Evolutionary conservation across 2,797 vertebrate species (phyloP).

Genomic region (Avahi laniger): DNA sequence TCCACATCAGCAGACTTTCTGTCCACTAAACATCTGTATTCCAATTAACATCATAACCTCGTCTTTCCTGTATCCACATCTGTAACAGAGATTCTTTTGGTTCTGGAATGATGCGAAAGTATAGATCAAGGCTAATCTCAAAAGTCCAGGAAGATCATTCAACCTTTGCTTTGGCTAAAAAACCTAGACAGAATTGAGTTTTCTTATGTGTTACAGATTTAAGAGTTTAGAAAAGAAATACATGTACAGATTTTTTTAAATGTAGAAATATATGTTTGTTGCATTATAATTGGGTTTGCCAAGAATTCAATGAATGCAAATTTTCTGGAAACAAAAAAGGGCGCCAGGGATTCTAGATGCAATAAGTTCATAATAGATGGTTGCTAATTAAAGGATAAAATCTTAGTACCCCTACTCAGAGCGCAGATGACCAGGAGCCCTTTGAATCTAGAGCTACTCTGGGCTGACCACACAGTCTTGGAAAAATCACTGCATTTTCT

Average conservation of each 20-base stretch:
- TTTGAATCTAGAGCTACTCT: neutral
- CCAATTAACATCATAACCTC: slow-evolving; percentile 62
- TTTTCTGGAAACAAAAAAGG: slow-evolving; percentile 35
- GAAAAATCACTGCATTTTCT: neutral
- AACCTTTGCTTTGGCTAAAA: slow-evolving; percentile 14
- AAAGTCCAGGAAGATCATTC: slow-evolving; percentile 40
- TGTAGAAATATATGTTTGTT: neutral
- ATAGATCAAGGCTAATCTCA: slow-evolving; percentile 1
- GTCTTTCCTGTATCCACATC: slow-evolving; percentile 19
- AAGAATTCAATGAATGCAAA: neutral
- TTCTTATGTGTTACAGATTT: neutral
- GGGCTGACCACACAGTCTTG: neutral
- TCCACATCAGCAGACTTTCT: neutral
- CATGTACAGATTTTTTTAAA: neutral
- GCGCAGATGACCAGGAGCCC: neutral
- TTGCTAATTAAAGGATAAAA: neutral
- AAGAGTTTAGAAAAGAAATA: neutral
- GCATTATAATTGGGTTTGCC: neutral
- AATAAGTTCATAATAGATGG: neutral
- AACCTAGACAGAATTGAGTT: neutral
- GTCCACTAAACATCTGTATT: slow-evolving; percentile 43
- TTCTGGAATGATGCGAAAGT: neutral
- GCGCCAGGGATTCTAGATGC: neutral
- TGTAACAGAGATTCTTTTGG: slow-evolving; percentile 21
- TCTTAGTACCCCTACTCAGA: neutral